A percentile compares a stretch with the other conserved stretches of the same genome.
These are phyloP conservation scores for Drosophila rufa DNA, from an alignment of 1,140 invertebrate genomes.

Conservation along the genomic window DNA sequence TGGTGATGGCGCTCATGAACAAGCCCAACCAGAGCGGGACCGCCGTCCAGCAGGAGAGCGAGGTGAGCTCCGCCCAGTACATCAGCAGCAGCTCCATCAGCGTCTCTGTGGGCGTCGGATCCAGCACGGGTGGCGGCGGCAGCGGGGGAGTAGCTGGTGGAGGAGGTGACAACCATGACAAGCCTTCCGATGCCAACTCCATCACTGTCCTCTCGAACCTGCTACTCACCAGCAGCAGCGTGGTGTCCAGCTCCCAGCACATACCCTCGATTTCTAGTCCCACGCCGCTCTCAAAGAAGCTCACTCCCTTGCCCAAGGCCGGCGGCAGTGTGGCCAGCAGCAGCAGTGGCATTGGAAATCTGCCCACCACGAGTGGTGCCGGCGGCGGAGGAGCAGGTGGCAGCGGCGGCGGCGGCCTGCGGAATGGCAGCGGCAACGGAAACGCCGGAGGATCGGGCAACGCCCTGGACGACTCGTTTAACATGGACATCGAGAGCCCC, in stretches of 20 bases:
- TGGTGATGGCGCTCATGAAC: conserved; percentile 84
- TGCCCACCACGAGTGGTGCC: conserved; percentile 44
- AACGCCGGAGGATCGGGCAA: conserved; percentile 88
- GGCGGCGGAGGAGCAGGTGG: not conserved
- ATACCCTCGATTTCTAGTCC: conserved; percentile 82
- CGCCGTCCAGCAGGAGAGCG: conserved; percentile 65
- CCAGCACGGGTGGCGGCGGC: conserved; percentile 14
- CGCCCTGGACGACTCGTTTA: conserved; percentile 85
- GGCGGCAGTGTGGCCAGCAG: conserved; percentile 77
- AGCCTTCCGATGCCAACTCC: conserved; percentile 53
- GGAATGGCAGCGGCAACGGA: conserved; percentile 63
- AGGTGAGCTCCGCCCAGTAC: conserved; percentile 60
- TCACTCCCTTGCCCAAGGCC: conserved; percentile 78
- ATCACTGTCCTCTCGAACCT: conserved; percentile 82
- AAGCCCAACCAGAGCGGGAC: conserved; percentile 61
- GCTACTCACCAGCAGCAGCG: conserved; percentile 60
- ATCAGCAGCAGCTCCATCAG: conserved; percentile 50
- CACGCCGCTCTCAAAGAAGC: conserved; percentile 53
- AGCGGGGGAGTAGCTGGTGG: conserved; percentile 6
- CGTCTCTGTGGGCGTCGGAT: conserved; percentile 23
- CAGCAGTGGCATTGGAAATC: conserved; percentile 67
- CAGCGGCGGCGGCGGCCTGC: conserved; percentile 15
- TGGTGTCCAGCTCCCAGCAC: conserved; percentile 65
- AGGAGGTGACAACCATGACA: conserved; percentile 45
- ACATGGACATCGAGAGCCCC: conserved; percentile 90